phyloP scores from a whole-genome alignment of 2,113 vertebrate genomes.

The Cyprinodon tularosa region DNA sequence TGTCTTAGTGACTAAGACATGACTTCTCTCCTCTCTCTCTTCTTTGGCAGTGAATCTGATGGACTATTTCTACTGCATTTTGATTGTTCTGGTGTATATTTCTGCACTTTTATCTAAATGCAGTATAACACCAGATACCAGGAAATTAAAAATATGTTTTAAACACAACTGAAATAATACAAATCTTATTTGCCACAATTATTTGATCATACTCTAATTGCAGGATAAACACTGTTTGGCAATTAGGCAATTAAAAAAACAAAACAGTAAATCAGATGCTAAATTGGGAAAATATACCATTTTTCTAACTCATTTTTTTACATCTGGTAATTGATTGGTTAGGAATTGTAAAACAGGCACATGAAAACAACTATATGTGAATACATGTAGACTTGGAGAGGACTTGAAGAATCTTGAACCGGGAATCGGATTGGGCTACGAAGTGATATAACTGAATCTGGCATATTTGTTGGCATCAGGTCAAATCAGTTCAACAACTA shows the following conservation, averaged over 20 bases:
- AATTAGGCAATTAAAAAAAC: constrained; percentile 33
- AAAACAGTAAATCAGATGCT: not conserved
- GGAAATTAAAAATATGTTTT: not conserved
- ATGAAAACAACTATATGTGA: not conserved
- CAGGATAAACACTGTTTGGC: constrained; percentile 28
- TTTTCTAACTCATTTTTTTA: not conserved
- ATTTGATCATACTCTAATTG: not conserved
- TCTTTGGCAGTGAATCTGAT: constrained; percentile 12
- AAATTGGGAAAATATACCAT: not conserved
- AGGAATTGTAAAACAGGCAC: not conserved
- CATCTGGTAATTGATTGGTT: not conserved
- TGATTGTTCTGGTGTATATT: constrained; percentile 1
- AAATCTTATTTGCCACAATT: not conserved
- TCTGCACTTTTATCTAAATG: constrained; percentile 3
- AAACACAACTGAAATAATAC: not conserved
- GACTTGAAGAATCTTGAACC: not conserved
- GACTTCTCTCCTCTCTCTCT: constrained; percentile 19
- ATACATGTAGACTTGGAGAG: not conserved
- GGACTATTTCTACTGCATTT: not conserved
- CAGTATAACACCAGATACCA: constrained; percentile 4
- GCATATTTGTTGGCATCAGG: too few species aligned
- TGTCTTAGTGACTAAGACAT: too few species aligned
- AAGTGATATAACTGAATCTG: not conserved
- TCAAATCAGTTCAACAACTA: too few species aligned
- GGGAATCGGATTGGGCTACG: not conserved